Evolutionary conservation across 2,888 invertebrate species (phyloP), one percentile per base, ranked within the genome.

Genomic region (Axea sp.): DNA sequence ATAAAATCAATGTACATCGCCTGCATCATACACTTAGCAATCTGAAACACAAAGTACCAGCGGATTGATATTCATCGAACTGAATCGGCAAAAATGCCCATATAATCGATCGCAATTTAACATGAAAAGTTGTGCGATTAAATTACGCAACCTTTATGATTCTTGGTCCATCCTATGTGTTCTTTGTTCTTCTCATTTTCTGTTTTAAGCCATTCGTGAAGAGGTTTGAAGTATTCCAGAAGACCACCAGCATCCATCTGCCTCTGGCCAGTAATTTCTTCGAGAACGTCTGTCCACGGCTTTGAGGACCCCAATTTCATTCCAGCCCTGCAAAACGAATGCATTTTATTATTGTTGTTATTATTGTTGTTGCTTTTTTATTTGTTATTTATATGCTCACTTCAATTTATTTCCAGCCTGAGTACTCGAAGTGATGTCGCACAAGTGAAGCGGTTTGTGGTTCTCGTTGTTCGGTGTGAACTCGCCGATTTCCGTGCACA

Each of bases 221-320:
- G 87, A 0, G 96, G 95, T 74, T 91, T 90, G 88, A 96, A 96
- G 88, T 94, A 96, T 84, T 95, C 94, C 71, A 95, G 86, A 0
- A 96, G 89, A 0, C 94, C 93, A 55, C 91, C 91, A 7, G 94
- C 94, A 68, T 92, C 91, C 93, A 96, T 94, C 55, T 89, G 89
- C 79, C 93, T 85, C 71, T 88, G 84, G 0, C 95, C 96, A 0
- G 94, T 95, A 15, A 96, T 89, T 4, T 90, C 91, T 84, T 95
- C 92, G 91, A 98, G 91, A 62, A 95, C 95, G 78, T 96, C 95
- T 6, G 92, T 93, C 95, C 95, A 95, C 0, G 93, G 93, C 78
- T 90, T 91, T 0, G 94, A 94, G 0, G 92, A 91, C 2, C 94
- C 94, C 90, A 94, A 87, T 74, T 91, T 90, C 31, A 90, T 84